A percentile compares a stretch with the other conserved stretches of the same genome.
Conservation (phyloP, 2,888 invertebrate species). For the Sphaerophoria taeniata region DNA sequence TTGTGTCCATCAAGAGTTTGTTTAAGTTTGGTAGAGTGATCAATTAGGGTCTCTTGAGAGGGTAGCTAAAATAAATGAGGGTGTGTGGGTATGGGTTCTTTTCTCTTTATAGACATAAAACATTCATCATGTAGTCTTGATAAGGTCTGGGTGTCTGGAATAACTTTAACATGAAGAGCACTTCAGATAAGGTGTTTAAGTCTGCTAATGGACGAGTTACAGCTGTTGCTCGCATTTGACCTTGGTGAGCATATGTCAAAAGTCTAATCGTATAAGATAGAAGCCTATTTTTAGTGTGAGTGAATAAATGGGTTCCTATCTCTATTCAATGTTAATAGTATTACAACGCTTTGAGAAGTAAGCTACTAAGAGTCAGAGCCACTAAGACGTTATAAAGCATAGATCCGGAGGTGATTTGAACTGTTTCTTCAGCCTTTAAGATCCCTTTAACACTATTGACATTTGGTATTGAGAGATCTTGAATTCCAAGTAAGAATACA, state of each 20-base stretch:
- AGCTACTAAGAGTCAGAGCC: no score
- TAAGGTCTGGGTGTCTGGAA: background rate
- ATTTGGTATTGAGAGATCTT: background rate
- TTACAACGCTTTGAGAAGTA: no score
- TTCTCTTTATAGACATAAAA: background rate
- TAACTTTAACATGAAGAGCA: background rate
- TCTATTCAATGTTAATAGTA: no score
- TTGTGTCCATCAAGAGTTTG: conserved; percentile 31
- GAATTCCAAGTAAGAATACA: background rate
- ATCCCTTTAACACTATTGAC: no score
- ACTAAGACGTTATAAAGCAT: no score
- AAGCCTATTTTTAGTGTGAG: no score
- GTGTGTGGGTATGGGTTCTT: background rate
- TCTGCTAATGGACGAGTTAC: background rate
- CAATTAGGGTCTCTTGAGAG: background rate
- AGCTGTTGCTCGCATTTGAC: background rate
- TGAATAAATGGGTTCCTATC: no score
- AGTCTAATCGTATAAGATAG: no score
- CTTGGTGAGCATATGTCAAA: no score
- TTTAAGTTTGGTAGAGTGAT: background rate
- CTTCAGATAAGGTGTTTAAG: background rate
- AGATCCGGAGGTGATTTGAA: no score
- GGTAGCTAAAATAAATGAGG: background rate
- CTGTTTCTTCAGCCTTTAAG: no score
- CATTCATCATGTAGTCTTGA: conserved; percentile 8